Base-by-base conservation (phyloP, 2,888 invertebrate genomes). In the Cheilosia urbana region DNA sequence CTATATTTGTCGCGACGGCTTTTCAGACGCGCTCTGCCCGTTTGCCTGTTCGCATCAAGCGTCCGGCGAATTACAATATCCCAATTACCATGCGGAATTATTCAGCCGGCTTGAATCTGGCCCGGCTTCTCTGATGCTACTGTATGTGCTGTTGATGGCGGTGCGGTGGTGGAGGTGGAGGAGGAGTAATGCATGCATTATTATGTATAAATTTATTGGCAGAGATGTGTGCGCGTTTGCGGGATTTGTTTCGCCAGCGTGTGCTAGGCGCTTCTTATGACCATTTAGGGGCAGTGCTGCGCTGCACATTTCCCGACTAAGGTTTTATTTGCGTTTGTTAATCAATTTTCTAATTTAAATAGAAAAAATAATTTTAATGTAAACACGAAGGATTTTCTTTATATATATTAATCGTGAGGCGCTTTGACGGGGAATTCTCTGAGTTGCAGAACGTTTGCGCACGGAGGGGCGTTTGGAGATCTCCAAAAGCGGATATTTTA, bases 11-110 rank as follows among this genome's bases (percentile, higher is more conserved):
- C 82, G 77, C 87, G 82, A 87, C 82, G 82, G 42, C 82, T 69
- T 82, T 73, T 68, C 71, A 49, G 57, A 40, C 63, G 9, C 51
- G 69, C 51, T 69, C 55, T 24, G 51, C 24, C 24, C 27, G 17
- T 58, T 27, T 4, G 72, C 65, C 71, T 37, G 68, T 60, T 58
- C 60, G 60, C 47, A 57, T 55, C 72, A 63, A 65, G 66, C 63
- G 79, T 71, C 68, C 68, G 42, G 69, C 49, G 79, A 77, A 85
- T 85, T 85, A 81, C 81, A 85, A 85, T 85, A 81, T 85, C 72
- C 85, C 85, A 80, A 85, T 85, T 85, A 85, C 81, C 85, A 85
- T 85, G 76, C 51, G 81, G 72, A 81, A 85, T 85, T 85, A 85
- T 85, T 81, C 85, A 77, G 47, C 66, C 37, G 27, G 27, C 49